A percentile compares a stretch with the other conserved stretches of the same genome.
phyloP scores from a whole-genome alignment of 2,113 vertebrate species.

The Callipepla californica region DNA sequence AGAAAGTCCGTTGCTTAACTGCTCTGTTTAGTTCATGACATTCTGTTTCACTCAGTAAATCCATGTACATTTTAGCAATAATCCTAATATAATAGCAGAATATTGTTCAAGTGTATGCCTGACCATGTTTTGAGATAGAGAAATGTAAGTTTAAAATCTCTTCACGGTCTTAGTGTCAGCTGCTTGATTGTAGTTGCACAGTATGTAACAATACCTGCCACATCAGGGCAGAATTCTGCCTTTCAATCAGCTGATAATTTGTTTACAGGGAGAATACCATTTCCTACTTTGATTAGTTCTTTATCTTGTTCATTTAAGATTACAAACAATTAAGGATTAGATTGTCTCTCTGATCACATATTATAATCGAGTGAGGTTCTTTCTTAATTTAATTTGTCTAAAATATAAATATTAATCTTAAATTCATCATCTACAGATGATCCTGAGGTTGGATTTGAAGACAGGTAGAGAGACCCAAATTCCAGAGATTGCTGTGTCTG shows the following conservation, averaged over 20 bases:
- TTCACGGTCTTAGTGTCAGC: background rate
- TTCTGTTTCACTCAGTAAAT: background rate
- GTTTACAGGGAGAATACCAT: background rate
- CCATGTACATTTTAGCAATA: background rate
- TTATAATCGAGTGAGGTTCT: background rate
- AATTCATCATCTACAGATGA: background rate
- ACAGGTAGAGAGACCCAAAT: background rate
- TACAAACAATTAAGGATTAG: background rate
- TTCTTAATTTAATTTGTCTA: background rate
- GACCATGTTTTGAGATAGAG: background rate
- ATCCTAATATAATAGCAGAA: background rate
- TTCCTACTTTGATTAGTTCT: background rate
- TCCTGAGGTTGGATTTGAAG: background rate
- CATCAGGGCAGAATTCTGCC: background rate
- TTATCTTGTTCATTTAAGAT: background rate
- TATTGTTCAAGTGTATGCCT: background rate
- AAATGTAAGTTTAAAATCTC: background rate
- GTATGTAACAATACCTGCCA: background rate
- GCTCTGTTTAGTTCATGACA: fast-evolving
- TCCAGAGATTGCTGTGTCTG: background rate
- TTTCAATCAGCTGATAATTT: background rate
- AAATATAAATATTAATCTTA: background rate
- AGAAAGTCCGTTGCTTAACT: background rate
- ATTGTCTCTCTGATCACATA: background rate
- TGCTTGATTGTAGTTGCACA: background rate